Evolutionary conservation across 2,797 vertebrate species (phyloP).

Genomic region (Florisuga fusca): DNA sequence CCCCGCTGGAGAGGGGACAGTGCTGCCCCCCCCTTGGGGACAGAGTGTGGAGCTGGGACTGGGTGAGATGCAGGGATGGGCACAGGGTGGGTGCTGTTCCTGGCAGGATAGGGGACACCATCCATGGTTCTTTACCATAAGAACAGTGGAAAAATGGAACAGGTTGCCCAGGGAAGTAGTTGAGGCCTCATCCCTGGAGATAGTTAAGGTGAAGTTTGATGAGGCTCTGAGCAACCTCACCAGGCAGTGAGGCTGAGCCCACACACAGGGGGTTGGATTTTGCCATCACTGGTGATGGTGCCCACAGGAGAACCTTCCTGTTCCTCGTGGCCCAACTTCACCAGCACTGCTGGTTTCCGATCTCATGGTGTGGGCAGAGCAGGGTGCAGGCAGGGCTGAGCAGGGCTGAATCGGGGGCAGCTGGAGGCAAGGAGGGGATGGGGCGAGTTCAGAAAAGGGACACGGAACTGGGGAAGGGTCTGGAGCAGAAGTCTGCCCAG

Average conservation of each 20-base stretch:
- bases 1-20: background rate
- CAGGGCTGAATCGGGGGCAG: rapidly evolving
- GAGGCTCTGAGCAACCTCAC: too few relatives aligned
- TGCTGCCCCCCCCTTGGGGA: background rate
- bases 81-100: background rate
- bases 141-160: too few relatives aligned
- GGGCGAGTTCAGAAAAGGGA: too few relatives aligned
- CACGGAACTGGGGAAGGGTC: too few relatives aligned
- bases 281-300: rapidly evolving
- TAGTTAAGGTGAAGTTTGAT: too few relatives aligned
- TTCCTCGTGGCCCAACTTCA: background rate
- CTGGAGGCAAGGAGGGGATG: background rate
- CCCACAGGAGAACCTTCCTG: background rate
- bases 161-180: too few relatives aligned
- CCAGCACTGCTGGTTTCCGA: background rate
- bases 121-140: too few relatives aligned
- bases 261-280: background rate
- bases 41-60: background rate
- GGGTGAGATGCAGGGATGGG: background rate
- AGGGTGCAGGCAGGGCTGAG: background rate
- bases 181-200: too few relatives aligned
- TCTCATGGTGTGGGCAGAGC: rapidly evolving
- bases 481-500: too few relatives aligned
- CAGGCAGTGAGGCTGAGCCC: rapidly evolving
- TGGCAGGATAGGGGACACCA: background rate